Percentiles rank a stretch among this genome's conserved stretches.
Conservation (phyloP, 2,797 vertebrate genomes). For the Pseudotriccus pelzelni region DNA sequence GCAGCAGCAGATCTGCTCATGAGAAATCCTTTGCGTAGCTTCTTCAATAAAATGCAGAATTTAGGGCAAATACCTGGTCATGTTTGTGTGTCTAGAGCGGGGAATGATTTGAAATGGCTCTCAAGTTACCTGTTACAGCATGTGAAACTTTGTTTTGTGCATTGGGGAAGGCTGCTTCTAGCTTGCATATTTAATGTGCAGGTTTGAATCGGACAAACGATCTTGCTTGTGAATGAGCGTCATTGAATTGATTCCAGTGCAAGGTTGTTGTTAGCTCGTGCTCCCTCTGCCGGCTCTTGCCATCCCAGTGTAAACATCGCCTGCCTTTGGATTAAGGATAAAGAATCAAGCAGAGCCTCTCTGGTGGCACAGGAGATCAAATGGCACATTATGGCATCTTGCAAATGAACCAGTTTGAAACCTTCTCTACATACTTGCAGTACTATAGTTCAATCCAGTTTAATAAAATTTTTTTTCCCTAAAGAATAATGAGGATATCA, state of each 20-base stretch:
- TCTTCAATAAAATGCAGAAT: neutral
- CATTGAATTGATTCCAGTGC: neutral
- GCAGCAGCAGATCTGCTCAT: neutral
- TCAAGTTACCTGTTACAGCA: neutral
- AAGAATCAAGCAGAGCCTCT: neutral
- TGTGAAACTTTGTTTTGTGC: neutral
- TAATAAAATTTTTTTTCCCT: neutral
- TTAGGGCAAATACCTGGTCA: neutral
- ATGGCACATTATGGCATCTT: neutral
- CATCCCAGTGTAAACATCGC: neutral
- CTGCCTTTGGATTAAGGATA: neutral
- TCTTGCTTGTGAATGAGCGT: neutral
- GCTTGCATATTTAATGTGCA: neutral
- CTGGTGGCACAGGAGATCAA: neutral
- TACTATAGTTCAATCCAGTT: neutral
- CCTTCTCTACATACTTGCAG: neutral
- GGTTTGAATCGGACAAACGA: neutral
- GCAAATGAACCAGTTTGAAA: neutral
- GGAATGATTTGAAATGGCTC: neutral
- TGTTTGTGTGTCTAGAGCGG: neutral
- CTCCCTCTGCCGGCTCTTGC: slow-evolving; percentile 54
- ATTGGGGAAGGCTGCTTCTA: neutral
- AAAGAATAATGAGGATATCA: neutral
- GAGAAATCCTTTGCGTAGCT: neutral
- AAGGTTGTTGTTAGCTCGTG: neutral